A percentile compares a stretch with the other conserved stretches of the same genome.
Evolutionary conservation across 1,140 invertebrate genomes (phyloP).

Genomic region (Palaemon carinicauda): DNA sequence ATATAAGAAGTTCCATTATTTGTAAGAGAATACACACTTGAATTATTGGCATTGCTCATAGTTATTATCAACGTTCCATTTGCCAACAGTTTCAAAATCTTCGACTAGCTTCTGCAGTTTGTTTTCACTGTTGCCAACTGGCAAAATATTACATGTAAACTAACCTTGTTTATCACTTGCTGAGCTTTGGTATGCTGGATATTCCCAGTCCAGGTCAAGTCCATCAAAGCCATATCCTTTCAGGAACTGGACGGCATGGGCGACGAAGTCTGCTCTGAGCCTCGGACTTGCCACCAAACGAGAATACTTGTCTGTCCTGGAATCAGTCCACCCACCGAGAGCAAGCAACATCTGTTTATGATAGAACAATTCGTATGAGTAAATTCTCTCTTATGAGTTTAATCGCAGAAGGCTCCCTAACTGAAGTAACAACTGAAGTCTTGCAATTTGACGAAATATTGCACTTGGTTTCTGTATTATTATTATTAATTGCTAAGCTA

Average conservation of each 20-base stretch:
- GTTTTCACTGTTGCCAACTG: too few species aligned
- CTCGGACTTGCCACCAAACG: conserved; percentile 69
- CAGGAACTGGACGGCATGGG: conserved; percentile 20
- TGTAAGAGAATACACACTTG: neutral
- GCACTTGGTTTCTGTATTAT: too few species aligned
- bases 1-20: too few species aligned
- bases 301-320: conserved; percentile 83
- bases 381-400: neutral
- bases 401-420: neutral
- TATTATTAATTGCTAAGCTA: too few species aligned
- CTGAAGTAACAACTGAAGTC: too few species aligned
- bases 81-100: too few species aligned
- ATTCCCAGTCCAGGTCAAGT: conserved; percentile 23
- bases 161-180: neutral
- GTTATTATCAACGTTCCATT: too few species aligned
- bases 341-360: conserved; percentile 71
- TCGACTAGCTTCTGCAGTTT: too few species aligned
- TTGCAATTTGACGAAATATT: too few species aligned
- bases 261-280: neutral
- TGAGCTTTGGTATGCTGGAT: neutral
- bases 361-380: conserved; percentile 63
- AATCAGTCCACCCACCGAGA: conserved; percentile 89
- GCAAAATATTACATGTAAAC: too few species aligned
- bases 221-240: conserved; percentile 8
- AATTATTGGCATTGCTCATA: too few species aligned